Base-by-base conservation (phyloP, 2,797 vertebrate species). In the Alcedo quadribrachys region DNA sequence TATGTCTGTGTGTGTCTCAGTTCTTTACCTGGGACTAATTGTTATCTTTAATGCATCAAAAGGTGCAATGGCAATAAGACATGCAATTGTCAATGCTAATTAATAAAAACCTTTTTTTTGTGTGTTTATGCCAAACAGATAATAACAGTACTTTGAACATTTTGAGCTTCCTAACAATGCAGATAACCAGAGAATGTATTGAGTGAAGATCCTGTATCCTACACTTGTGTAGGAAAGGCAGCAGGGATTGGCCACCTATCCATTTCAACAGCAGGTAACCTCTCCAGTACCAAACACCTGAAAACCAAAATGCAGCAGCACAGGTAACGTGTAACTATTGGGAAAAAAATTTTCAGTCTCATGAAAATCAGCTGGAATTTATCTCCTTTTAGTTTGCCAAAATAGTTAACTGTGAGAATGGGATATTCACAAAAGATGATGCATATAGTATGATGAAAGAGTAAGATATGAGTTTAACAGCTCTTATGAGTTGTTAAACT, bases 221-320 rank as follows among this genome's bases (percentile, higher is more conserved):
- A 8, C 0, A 2, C 6, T 66, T 7, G 1, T 48, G 53, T 62
- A 77, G 53, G 48, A 82, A 53, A 71, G 66, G 62, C 15, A 65
- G 48, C 37, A 83, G 60, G 48, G 86, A 76, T 42, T 76, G 45
- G 33, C 45, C 32, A 83, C 46, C 27, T 55, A 70, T 84, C 15
- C 46, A 30, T 27, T 87, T 82, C 46, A 68, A 54, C 18, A 80
- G 63, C 61, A 71, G 28, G 46, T 35, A 27, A 77, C 8, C 22
- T 54, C 46, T 87, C 35, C 22, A 54, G 62, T 27, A 80, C 21
- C 2, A 9, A 92, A 90, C 15, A 81, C 9, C 5, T 69, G 58
- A 12, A 81, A 93, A 18, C 15, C 32, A 21, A n/a, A 80, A 60
- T 89, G 32, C n/a, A 94, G 69, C 50, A 91, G 51, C 42, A 90